Percentiles rank a stretch among this genome's conserved stretches.
Conservation (phyloP, 2,888 invertebrate species). For the Suillia variegata region DNA sequence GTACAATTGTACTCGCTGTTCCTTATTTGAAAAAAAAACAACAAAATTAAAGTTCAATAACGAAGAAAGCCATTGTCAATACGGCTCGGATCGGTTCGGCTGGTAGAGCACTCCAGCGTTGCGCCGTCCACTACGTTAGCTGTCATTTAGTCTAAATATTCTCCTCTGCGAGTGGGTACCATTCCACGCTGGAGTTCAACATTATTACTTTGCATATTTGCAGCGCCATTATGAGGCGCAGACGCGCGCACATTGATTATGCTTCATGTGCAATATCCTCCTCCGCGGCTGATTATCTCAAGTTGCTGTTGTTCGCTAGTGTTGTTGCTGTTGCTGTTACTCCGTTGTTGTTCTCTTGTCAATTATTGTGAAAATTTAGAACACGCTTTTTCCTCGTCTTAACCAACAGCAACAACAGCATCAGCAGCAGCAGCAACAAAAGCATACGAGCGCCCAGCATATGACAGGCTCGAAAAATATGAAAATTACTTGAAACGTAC, state of each 20-base stretch:
- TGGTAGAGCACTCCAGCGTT: no score
- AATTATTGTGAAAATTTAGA: slow-evolving; percentile 51
- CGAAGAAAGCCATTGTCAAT: slow-evolving; percentile 8
- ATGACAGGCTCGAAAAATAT: not conserved
- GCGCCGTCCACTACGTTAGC: not conserved
- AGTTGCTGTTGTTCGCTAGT: slow-evolving; percentile 1
- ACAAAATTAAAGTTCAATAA: not conserved
- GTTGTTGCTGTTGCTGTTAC: slow-evolving; percentile 20
- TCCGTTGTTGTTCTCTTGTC: slow-evolving; percentile 42
- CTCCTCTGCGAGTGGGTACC: not conserved
- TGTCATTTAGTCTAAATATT: slow-evolving; percentile 9
- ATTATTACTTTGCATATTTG: slow-evolving; percentile 20
- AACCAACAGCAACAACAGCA: no score
- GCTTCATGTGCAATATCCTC: not conserved
- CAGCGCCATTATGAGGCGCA: slow-evolving; percentile 6
- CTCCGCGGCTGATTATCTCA: not conserved
- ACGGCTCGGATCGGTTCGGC: no score
- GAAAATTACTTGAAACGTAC: not conserved
- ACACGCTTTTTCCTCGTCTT: slow-evolving; percentile 39
- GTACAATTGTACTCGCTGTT: no score
- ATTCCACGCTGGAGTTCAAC: slow-evolving; percentile 6
- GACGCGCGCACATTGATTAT: not conserved
- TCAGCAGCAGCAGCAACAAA: not conserved
- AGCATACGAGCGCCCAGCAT: not conserved
- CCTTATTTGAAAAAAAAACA: not conserved